Conservation (phyloP, 2,113 vertebrate species). For the Psettodes erumei region DNA sequence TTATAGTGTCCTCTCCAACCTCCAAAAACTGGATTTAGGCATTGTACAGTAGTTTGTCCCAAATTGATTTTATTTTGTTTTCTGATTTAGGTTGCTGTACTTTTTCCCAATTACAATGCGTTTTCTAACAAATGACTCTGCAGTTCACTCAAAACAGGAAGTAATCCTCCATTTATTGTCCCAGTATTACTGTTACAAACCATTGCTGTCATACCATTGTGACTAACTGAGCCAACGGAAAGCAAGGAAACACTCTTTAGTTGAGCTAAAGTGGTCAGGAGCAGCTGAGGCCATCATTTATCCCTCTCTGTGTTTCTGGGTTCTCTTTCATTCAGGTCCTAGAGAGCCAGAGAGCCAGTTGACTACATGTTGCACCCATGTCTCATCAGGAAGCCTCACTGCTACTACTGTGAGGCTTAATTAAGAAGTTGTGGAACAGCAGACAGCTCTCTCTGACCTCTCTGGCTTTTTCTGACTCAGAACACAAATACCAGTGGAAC, state of each 20-base stretch:
- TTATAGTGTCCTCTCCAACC: no score
- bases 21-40: no score
- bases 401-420: slow-evolving; percentile 36
- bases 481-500: slow-evolving; percentile 55
- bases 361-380: slow-evolving; percentile 33
- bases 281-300: slow-evolving; percentile 5
- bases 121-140: neutral
- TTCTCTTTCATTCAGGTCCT: slow-evolving; percentile 4
- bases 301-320: neutral
- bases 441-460: slow-evolving; percentile 60
- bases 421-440: slow-evolving; percentile 62
- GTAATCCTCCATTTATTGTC: neutral
- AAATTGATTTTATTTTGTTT: neutral
- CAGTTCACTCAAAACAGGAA: neutral
- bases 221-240: neutral
- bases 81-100: neutral
- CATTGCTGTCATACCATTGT: neutral
- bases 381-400: slow-evolving; percentile 29
- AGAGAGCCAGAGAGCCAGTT: slow-evolving; percentile 20
- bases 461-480: slow-evolving; percentile 75
- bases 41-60: neutral
- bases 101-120: neutral
- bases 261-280: neutral
- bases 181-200: neutral
- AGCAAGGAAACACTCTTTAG: neutral